A percentile compares a stretch with the other conserved stretches of the same genome.
phyloP scores from a whole-genome alignment of 53 echinoderm and acorn worm species.

The Henricia sp. region DNA sequence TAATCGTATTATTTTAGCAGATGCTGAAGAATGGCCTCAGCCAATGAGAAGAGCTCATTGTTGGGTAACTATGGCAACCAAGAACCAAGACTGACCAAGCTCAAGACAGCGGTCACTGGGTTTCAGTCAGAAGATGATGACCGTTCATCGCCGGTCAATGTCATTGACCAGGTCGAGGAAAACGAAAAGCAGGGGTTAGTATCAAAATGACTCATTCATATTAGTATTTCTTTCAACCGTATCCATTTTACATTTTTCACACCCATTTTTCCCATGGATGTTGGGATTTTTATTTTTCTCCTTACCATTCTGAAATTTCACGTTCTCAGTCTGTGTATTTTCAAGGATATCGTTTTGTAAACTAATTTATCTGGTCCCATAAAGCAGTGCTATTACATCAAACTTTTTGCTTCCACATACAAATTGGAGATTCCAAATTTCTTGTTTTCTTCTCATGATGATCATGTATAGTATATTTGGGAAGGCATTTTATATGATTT shows the following conservation, averaged over 20 bases:
- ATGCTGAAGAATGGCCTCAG: slow-evolving; percentile 20
- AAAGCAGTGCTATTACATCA: too few relatives aligned
- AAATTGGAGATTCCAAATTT: too few relatives aligned
- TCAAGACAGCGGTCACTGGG: not conserved
- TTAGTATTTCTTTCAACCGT: not conserved
- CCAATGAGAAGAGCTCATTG: slow-evolving; percentile 19
- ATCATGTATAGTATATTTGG: too few relatives aligned
- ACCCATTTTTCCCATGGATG: not conserved
- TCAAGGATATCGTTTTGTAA: too few relatives aligned
- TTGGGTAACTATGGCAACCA: slow-evolving; percentile 32
- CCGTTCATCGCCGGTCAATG: not conserved
- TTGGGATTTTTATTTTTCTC: too few relatives aligned
- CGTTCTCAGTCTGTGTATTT: too few relatives aligned
- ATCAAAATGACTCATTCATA: not conserved
- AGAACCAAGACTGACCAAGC: not conserved
- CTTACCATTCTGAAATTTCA: too few relatives aligned
- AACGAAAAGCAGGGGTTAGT: slow-evolving; percentile 27
- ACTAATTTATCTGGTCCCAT: too few relatives aligned
- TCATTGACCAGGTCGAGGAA: not conserved
- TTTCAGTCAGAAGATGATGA: slow-evolving; percentile 31
- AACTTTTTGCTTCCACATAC: too few relatives aligned
- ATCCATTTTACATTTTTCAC: not conserved
- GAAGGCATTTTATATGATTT: too few relatives aligned
- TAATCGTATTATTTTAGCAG: too few relatives aligned
- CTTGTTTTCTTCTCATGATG: too few relatives aligned